Percentiles rank a stretch among this genome's conserved stretches.
These are phyloP conservation scores for Cephalopachus bancanus DNA, from an alignment of 2,797 vertebrate species.

Conservation along the genomic window DNA sequence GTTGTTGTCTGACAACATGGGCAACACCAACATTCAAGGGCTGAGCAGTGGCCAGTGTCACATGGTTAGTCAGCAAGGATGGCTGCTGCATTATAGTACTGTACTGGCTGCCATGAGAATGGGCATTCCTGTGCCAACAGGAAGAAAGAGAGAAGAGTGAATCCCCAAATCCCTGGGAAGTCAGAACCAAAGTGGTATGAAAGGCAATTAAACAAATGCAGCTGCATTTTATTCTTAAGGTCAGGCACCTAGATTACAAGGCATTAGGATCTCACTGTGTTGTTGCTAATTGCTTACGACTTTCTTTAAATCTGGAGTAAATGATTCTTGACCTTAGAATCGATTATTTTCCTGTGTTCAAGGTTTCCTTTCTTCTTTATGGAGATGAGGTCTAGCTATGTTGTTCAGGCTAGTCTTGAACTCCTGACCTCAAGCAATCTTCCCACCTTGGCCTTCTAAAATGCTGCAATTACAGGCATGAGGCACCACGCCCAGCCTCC, in stretches of 20 bases:
- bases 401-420: too few relatives aligned
- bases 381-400: too few relatives aligned
- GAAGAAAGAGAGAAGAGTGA: conserved; percentile 11
- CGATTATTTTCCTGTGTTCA: conserved; percentile 7
- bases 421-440: too few relatives aligned
- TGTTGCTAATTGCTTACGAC: neutral
- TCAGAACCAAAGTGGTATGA: neutral
- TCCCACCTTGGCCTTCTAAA: too few relatives aligned
- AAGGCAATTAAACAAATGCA: neutral
- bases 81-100: conserved; percentile 94
- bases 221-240: conserved; percentile 22
- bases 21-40: conserved; percentile 91
- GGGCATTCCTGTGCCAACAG: conserved; percentile 87
- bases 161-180: neutral
- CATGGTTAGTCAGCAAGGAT: conserved; percentile 92
- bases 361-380: neutral
- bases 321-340: conserved; percentile 26
- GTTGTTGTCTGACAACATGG: conserved; percentile 93
- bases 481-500: too few relatives aligned
- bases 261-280: neutral
- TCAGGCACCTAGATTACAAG: neutral
- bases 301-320: conserved; percentile 46
- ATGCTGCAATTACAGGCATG: too few relatives aligned
- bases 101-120: conserved; percentile 95
- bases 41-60: conserved; percentile 90